Conservation (phyloP, 2,113 vertebrate species). For the Poecile atricapillus region DNA sequence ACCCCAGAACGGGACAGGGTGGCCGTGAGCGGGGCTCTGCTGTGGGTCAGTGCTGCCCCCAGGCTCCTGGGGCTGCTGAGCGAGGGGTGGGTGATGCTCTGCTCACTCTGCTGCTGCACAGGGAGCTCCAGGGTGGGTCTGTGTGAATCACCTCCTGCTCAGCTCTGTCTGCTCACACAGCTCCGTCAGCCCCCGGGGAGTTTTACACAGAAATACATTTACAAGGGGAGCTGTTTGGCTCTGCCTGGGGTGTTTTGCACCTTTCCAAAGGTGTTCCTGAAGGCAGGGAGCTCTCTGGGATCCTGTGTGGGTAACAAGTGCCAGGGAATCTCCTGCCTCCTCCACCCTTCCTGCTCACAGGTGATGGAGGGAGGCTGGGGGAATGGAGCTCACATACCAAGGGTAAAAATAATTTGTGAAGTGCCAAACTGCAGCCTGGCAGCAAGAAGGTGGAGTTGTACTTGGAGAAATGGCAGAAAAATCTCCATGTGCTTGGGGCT, state of each 20-base stretch:
- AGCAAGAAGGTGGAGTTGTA: neutral
- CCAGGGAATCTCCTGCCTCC: neutral
- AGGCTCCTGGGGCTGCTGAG: neutral
- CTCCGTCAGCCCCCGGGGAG: neutral
- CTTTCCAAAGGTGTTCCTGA: rapidly evolving
- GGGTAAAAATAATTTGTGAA: neutral
- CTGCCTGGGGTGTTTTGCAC: neutral
- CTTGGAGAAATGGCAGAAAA: neutral
- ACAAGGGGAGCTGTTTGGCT: neutral
- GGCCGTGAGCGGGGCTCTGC: neutral
- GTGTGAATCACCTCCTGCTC: rapidly evolving
- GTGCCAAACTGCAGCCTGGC: neutral
- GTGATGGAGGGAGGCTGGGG: neutral
- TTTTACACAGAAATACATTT: neutral
- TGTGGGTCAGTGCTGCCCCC: neutral
- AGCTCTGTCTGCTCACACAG: rapidly evolving
- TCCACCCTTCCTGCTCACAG: neutral
- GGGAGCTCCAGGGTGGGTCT: neutral
- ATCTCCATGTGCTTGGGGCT: neutral
- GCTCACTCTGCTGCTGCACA: rapidly evolving
- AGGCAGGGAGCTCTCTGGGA: neutral
- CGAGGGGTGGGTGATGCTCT: neutral
- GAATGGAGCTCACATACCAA: neutral
- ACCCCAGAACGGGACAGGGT: neutral
- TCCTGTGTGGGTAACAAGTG: no score